Percentiles rank a stretch among this genome's conserved stretches.
These are phyloP conservation scores for Donacobius atricapilla DNA, from an alignment of 2,113 vertebrate genomes.

Conservation along the genomic window DNA sequence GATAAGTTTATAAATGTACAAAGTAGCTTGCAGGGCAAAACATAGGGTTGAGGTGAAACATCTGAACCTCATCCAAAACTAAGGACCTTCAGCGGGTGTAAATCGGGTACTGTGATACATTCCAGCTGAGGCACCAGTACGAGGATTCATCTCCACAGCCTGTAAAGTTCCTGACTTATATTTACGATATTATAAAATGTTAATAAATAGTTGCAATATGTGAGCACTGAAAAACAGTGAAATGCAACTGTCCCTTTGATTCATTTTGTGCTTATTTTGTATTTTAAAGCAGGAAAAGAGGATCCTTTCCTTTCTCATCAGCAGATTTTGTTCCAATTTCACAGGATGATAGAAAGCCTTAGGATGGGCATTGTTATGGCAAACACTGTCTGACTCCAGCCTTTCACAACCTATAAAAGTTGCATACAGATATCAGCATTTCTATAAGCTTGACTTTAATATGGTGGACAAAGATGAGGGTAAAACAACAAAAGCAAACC, in stretches of 20 bases:
- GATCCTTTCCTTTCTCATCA: neutral
- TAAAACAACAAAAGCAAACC: neutral
- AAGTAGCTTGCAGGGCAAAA: neutral
- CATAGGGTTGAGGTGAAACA: conserved; percentile 5
- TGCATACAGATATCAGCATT: neutral
- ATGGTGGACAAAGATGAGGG: neutral
- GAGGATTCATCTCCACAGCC: neutral
- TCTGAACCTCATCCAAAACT: neutral
- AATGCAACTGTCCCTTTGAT: neutral
- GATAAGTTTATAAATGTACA: conserved; percentile 13
- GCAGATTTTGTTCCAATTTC: neutral
- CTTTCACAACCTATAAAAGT: neutral
- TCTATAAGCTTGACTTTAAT: neutral
- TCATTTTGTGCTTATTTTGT: neutral
- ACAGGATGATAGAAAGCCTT: neutral
- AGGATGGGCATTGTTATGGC: neutral
- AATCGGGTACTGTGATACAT: neutral
- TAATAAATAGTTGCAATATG: neutral
- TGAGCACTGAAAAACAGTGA: neutral
- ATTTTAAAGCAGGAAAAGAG: neutral
- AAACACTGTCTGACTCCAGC: neutral
- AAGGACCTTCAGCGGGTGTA: neutral
- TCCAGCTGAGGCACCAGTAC: neutral
- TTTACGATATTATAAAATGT: neutral
- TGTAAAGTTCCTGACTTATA: neutral